phyloP scores from a whole-genome alignment of 2,888 invertebrate genomes.

The Ectropis crepuscularia region DNA sequence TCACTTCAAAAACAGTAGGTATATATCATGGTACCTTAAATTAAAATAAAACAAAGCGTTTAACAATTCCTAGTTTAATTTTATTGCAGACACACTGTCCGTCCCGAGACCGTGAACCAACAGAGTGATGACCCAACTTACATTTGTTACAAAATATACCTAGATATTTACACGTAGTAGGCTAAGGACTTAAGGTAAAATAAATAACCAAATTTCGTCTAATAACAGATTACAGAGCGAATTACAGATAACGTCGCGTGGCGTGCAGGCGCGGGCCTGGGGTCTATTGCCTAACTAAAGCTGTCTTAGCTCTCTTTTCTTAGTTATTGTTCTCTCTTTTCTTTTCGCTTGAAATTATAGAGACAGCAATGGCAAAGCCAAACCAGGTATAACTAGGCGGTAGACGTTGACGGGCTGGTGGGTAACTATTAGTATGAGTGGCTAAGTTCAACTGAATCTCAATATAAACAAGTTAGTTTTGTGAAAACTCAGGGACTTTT shows the following conservation, averaged over 20 bases:
- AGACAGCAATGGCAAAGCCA: too few species aligned
- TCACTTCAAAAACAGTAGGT: not conserved
- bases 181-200: constrained; percentile 58
- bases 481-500: too few species aligned
- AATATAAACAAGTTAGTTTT: too few species aligned
- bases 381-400: too few species aligned
- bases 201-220: constrained; percentile 79
- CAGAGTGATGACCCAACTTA: constrained; percentile 74
- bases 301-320: too few species aligned
- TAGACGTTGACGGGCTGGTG: too few species aligned
- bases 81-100: constrained; percentile 82
- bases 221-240: constrained; percentile 65
- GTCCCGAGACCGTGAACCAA: constrained; percentile 75
- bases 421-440: too few species aligned
- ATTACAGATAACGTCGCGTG: constrained; percentile 47
- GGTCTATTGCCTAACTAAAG: not conserved
- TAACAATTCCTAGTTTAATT: constrained; percentile 72
- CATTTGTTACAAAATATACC: constrained; percentile 63
- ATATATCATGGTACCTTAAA: not conserved
- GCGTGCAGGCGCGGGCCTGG: constrained; percentile 3
- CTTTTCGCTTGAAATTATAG: too few species aligned
- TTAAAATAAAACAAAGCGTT: constrained; percentile 46
- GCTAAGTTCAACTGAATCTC: too few species aligned
- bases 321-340: too few species aligned
- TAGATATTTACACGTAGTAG: constrained; percentile 70